Base-by-base conservation (phyloP, 2,113 vertebrate genomes). In the Arizona elegans region DNA sequence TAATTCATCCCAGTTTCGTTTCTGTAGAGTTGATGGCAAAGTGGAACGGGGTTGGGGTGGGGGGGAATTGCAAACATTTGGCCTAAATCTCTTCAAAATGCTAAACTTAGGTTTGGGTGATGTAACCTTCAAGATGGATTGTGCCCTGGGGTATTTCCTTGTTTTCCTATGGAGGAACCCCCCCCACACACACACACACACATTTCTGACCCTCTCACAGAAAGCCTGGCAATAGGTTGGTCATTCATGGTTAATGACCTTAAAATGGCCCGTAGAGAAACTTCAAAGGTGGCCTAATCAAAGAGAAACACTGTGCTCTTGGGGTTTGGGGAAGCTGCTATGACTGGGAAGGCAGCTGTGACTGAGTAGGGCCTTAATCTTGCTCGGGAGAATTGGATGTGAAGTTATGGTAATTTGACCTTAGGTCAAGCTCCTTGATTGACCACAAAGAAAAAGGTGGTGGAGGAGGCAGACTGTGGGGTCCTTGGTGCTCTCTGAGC, bases 351-450 rank as follows among this genome's bases (percentile, higher is more conserved):
- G 54, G 26, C 29, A 53, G 13, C 5, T 26, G 21, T 7, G n/a
- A 13, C 43, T n/a, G 93, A 52, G 55, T 89, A 33, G 70, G 43
- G 53, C 33, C 62, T 85, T 85, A 91, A 89, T 93, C 90, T 87
- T 19, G 13, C 62, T 85, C 0, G 8, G 9, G 90, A 33, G 43
- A 29, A 88, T 10, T 2, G 29, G 70, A 86, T 87, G 81, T 23
- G n/a, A 43, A 62, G 29, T 81, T 53, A 33, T 52, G 59, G 1
- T 5, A 85, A 59, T 0, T 12, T 29, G 43, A 87, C 55, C 38
- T 86, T 15, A 65, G 94, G 6, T 10, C 54, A 59, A 92, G 65
- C 1, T 11, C 54, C 24, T 8, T 7, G 47, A n/a, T 11, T 62
- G 62, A 21, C 29, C 38, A 59, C 19, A 23, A 21, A 55, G 54